These are phyloP conservation scores for Semicossyphus pulcher DNA, from an alignment of 2,113 vertebrate species.

Conservation along the genomic window DNA sequence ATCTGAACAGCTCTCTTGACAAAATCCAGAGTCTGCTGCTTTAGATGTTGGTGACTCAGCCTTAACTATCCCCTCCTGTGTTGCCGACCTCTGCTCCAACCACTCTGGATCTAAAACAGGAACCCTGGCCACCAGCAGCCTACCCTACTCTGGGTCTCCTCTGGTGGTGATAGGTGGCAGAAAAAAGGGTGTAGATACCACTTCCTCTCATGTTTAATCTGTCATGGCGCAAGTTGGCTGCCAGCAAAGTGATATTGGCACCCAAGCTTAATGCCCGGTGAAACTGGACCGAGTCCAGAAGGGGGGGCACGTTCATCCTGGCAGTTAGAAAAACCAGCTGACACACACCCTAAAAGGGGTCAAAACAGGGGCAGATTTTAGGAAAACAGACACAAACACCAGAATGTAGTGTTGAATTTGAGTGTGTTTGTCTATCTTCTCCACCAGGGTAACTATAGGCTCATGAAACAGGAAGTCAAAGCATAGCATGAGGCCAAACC, in stretches of 20 bases:
- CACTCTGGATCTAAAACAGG: too few relatives aligned
- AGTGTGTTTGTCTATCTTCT: slow-evolving; percentile 63
- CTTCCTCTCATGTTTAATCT: slow-evolving; percentile 91
- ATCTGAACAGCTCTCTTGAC: slow-evolving; percentile 16
- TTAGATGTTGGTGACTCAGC: background rate
- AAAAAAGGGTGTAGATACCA: slow-evolving; percentile 89
- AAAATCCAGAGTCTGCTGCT: slow-evolving; percentile 4
- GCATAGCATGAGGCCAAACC: slow-evolving; percentile 91
- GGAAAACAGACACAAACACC: too few relatives aligned
- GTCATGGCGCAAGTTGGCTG: slow-evolving; percentile 89
- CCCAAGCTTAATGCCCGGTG: slow-evolving; percentile 89
- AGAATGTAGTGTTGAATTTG: background rate
- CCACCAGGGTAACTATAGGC: slow-evolving; percentile 86
- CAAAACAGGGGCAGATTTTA: too few relatives aligned
- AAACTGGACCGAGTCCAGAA: too few relatives aligned
- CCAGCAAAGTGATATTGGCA: slow-evolving; percentile 87
- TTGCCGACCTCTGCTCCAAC: too few relatives aligned
- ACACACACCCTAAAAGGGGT: too few relatives aligned
- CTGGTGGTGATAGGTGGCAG: slow-evolving; percentile 86
- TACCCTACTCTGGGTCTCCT: slow-evolving; percentile 82
- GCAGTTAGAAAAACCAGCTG: too few relatives aligned
- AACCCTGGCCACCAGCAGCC: slow-evolving; percentile 86
- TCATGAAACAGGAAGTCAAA: slow-evolving; percentile 94
- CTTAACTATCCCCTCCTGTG: background rate
- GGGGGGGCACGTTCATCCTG: too few relatives aligned